phyloP scores from a whole-genome alignment of 2,113 vertebrate species.

The Okapia johnstoni region DNA sequence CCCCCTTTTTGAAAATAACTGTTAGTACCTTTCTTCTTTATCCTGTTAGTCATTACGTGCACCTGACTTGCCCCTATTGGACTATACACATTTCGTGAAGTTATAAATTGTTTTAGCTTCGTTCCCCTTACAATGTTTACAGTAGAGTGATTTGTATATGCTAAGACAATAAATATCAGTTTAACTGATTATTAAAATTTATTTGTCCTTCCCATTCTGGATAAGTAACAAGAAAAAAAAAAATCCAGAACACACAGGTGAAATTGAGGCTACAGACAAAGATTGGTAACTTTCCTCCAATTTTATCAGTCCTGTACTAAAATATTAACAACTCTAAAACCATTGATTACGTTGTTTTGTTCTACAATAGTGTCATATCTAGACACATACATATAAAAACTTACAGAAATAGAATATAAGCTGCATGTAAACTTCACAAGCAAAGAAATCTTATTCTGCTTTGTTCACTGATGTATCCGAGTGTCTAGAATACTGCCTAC shows the following conservation, averaged over 20 bases:
- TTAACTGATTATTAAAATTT: constrained; percentile 18
- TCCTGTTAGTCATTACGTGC: not conserved
- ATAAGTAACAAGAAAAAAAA: not conserved
- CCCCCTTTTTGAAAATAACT: not conserved
- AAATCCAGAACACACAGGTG: not conserved
- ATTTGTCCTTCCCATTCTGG: not conserved
- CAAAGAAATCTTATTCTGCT: not conserved
- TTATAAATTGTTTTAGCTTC: not conserved
- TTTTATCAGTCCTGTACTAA: not conserved
- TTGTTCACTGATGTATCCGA: not conserved
- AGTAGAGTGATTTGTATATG: not conserved
- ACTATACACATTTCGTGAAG: not conserved
- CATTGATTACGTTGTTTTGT: not conserved
- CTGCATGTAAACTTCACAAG: not conserved
- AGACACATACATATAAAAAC: not conserved
- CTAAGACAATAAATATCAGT: not conserved
- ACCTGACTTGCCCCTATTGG: not conserved
- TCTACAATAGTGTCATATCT: not conserved
- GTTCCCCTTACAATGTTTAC: not conserved
- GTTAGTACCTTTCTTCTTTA: not conserved
- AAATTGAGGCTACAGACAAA: not conserved
- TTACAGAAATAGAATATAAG: not conserved
- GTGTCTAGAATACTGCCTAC: not conserved
- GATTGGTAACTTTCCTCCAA: not conserved
- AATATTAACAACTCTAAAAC: not conserved